Evolutionary conservation across 2,888 invertebrate species (phyloP), one percentile per base, ranked within the genome.

Genomic region (Ommatoiulus sabulosus): DNA sequence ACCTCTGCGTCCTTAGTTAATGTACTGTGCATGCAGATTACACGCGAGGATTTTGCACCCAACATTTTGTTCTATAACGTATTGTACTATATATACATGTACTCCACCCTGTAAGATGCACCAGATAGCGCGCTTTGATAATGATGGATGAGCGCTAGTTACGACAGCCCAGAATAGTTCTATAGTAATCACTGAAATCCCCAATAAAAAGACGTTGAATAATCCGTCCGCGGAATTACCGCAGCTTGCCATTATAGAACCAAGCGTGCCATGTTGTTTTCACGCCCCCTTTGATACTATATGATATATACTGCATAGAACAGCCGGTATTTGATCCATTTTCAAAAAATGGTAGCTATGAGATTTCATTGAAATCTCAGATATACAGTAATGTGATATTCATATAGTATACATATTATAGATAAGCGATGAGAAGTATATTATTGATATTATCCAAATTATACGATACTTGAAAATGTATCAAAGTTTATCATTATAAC

Each of bases 91-190:
- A n/a, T n/a, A n/a, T n/a, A n/a, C n/a, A n/a, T n/a, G n/a, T n/a
- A 24, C 72, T 72, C 72, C 72, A 72, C 72, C 72, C 72, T 72
- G 72, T 72, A 24, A n/a, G 72, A 20, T 72, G 72, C 24, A 72
- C 72, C 72, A 72, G 20, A 72, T 72, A 20, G 72, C 72, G 10
- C 72, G 3, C 72, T 72, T 72, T 72, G 72, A 72, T 72, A 72
- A 72, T 72, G 72, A 72, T 72, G 72, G 72, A 72, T 72, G 72
- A 72, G 72, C 8, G 72, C 20, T 72, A 24, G 72, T 72, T 72
- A 72, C 72, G 72, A 24, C 72, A 20, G 72, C 72, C 72, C 72
- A 24, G 24, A 72, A 72, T 72, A 72, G 72, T 72, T 72, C 72
- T 72, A 24, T 72, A 24, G 72, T 72, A 72, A 20, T 72, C 24